Conservation (phyloP, 2,888 invertebrate genomes). For the Drosophila melanosoma region DNA sequence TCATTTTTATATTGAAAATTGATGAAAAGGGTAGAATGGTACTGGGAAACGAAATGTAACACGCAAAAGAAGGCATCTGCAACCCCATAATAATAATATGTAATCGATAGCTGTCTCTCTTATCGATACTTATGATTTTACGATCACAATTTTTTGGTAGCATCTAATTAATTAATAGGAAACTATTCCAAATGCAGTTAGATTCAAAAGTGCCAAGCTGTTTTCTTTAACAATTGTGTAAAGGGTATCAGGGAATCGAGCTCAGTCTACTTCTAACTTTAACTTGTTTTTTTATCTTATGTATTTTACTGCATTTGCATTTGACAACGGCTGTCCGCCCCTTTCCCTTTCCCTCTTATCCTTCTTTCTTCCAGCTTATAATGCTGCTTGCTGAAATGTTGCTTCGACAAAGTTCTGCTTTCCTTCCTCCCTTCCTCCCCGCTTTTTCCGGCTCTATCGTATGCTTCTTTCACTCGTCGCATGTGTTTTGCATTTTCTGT, state of each 20-base stretch:
- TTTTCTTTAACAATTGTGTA: background rate
- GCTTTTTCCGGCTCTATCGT: background rate
- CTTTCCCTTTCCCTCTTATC: background rate
- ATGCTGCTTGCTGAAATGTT: slow-evolving; percentile 31
- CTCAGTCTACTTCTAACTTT: background rate
- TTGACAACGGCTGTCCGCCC: slow-evolving; percentile 28
- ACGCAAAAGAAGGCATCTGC: background rate
- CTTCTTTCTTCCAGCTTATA: background rate
- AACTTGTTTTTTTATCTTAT: slow-evolving; percentile 23
- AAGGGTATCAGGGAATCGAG: background rate
- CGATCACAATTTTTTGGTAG: background rate
- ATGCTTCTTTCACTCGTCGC: slow-evolving; percentile 38
- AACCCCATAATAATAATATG: background rate
- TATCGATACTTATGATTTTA: background rate
- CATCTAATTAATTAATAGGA: background rate
- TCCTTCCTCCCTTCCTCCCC: background rate
- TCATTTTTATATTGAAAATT: slow-evolving; percentile 5
- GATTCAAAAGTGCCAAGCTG: background rate
- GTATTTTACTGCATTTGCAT: slow-evolving; percentile 64
- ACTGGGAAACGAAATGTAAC: background rate
- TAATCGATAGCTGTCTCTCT: background rate
- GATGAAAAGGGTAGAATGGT: background rate
- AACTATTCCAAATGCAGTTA: background rate
- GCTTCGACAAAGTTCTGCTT: slow-evolving; percentile 47
- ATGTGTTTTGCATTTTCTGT: slow-evolving; percentile 72